Evolutionary conservation across 2,888 invertebrate species (phyloP), one percentile per base, ranked within the genome.

Genomic region (Julus scanicus): DNA sequence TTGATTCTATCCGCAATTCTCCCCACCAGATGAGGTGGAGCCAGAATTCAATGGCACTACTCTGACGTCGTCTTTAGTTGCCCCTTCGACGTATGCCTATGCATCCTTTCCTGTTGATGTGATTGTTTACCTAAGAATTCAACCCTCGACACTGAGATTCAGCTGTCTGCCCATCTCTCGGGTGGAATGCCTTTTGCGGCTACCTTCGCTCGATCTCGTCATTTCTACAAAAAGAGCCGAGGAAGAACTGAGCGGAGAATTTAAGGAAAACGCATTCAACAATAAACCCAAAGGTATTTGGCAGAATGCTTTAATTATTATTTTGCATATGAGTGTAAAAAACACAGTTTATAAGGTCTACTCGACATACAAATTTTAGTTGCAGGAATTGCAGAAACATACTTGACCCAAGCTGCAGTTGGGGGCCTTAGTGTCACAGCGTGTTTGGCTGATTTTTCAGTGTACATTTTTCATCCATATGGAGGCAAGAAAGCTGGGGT

Each of bases 401-500:
- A 87, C 87, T 88, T 87, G 49, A 87, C 87, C 87, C 86, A 88
- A 39, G 86, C 90, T 5, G 90, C 90, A 0, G 95, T 95, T 91
- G 97, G 97, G 49, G 97, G 97, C 0, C 93, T 97, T 1, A 97
- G 98, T 92, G 97, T 99, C 8, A 99, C 99, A 0, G 98, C 98
- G 0, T 98, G 98, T 91, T 94, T 99, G 89, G 97, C 98, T 0
- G 98, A 99, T 93, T 99, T 99, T 93, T 98, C 98, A 1, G 96
- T 99, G 3, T 98, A 98, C 93, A 97, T 99, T 91, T 99, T 99
- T 93, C 99, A 99, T 93, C 99, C 99, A 0, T 99, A 99, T 92
- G 98, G 98, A 9, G 96, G 96, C 86, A 97, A 97, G 92, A 97
- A 97, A 92, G 94, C 96, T 87, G 95, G 95, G 91, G 90, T 57